These are phyloP conservation scores for Malacoraja senta DNA, from an alignment of 2,797 vertebrate genomes.

Conservation along the genomic window DNA sequence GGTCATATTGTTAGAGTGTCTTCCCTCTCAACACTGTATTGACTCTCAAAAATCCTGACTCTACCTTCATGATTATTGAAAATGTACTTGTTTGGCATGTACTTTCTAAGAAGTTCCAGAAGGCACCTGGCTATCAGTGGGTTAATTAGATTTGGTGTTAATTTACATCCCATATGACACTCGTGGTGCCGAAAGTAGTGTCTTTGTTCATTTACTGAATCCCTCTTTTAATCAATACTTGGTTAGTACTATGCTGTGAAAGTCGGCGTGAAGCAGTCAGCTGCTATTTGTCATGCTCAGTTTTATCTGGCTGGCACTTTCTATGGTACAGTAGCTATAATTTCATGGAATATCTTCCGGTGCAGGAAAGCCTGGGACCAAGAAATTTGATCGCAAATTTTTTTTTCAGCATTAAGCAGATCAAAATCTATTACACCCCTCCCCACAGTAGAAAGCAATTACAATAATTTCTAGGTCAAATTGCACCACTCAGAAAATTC, in stretches of 20 bases:
- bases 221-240: neutral
- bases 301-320: neutral
- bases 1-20: neutral
- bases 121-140: neutral
- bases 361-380: neutral
- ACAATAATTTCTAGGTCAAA: too few relatives aligned
- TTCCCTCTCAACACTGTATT: neutral
- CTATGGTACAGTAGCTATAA: neutral
- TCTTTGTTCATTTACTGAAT: neutral
- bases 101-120: too few relatives aligned
- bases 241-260: conserved; percentile 16
- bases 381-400: neutral
- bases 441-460: too few relatives aligned
- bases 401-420: too few relatives aligned
- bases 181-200: neutral
- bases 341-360: neutral
- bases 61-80: neutral
- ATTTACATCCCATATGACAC: neutral
- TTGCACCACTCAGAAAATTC: too few relatives aligned
- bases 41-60: neutral
- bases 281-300: conserved; percentile 18
- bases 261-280: neutral
- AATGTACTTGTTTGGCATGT: neutral
- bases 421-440: too few relatives aligned
- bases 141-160: neutral